These are phyloP conservation scores for Trichogramma pretiosum DNA, from an alignment of 1,140 invertebrate species.

Conservation along the genomic window DNA sequence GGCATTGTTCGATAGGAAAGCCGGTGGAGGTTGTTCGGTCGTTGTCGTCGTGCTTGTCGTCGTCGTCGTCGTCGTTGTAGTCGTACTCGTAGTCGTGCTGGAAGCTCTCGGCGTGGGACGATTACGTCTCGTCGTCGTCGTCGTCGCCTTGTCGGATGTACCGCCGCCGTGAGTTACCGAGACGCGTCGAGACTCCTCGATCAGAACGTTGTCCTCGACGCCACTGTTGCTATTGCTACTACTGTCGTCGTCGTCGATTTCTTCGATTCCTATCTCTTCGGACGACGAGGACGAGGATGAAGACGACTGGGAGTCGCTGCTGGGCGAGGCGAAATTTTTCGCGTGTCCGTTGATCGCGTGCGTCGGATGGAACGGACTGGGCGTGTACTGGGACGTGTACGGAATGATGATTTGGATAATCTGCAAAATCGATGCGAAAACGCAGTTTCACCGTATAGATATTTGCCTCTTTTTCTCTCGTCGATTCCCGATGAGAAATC, in stretches of 20 bases:
- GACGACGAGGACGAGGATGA: conserved; percentile 25
- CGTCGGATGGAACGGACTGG: conserved; percentile 45
- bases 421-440: no score
- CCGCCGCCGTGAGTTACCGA: conserved; percentile 31
- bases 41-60: conserved; percentile 27
- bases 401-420: conserved; percentile 70
- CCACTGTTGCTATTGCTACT: no score
- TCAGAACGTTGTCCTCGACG: conserved; percentile 29
- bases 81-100: conserved; percentile 24
- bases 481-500: no score
- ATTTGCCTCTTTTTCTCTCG: no score
- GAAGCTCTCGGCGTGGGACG: background rate
- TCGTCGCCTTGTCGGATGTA: no score
- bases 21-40: no score
- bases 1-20: conserved; percentile 39
- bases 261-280: conserved; percentile 33
- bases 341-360: conserved; percentile 30
- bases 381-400: conserved; percentile 57
- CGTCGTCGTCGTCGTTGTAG: conserved; percentile 32
- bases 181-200: conserved; percentile 40
- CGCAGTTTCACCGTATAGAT: no score
- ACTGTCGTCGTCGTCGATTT: conserved; percentile 28
- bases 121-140: conserved; percentile 21
- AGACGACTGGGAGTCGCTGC: conserved; percentile 17
- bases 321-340: conserved; percentile 28